Conservation (phyloP, 2,797 vertebrate species). For the Trachops cirrhosus region DNA sequence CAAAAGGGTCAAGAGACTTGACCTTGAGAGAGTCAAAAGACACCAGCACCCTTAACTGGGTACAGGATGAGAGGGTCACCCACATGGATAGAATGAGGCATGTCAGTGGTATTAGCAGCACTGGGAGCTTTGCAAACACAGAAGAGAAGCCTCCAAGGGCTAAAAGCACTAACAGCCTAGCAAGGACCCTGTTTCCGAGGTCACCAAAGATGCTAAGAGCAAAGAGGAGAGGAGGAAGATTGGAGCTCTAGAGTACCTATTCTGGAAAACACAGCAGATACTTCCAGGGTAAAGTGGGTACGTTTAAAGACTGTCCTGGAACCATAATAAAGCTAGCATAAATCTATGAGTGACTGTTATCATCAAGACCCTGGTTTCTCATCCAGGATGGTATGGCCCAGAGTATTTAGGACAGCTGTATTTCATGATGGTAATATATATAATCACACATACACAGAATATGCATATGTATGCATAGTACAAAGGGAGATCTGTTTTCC, state of each 20-base stretch:
- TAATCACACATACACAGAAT: not conserved
- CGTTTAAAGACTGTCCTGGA: not conserved
- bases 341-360: not conserved
- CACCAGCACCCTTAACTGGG: not conserved
- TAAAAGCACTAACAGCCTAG: not conserved
- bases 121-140: not conserved
- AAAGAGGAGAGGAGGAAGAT: not conserved
- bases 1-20: not conserved
- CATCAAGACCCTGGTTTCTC: not conserved
- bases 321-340: not conserved
- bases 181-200: not conserved
- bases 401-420: not conserved
- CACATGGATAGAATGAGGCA: not conserved
- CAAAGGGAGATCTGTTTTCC: not conserved
- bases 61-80: not conserved
- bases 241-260: not conserved
- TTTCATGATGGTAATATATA: not conserved
- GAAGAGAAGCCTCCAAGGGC: not conserved
- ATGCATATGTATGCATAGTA: not conserved
- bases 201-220: not conserved
- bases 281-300: not conserved
- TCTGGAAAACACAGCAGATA: not conserved
- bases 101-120: not conserved
- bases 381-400: not conserved
- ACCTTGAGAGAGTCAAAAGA: not conserved